phyloP scores from a whole-genome alignment of 2,797 vertebrate genomes.

The Anas bernieri region DNA sequence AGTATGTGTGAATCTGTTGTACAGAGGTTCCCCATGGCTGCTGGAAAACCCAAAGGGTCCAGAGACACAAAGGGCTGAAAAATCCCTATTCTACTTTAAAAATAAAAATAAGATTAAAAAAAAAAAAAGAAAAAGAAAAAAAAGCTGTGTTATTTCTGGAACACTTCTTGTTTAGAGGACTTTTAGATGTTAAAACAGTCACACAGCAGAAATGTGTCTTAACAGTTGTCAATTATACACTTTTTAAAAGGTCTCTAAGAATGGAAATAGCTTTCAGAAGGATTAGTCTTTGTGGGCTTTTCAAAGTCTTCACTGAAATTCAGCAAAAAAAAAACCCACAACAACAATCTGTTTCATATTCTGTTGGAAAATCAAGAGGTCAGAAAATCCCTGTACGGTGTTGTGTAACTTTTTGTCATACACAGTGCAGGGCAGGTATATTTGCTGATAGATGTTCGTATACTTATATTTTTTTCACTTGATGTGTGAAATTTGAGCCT shows the following conservation, averaged over 20 bases:
- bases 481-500: not conserved
- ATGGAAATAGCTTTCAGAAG: not conserved
- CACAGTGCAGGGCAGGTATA: not conserved
- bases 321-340: not conserved
- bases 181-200: slow-evolving; percentile 1
- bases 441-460: not conserved
- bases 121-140: not conserved
- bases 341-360: not conserved
- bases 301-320: not conserved
- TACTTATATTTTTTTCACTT: not conserved
- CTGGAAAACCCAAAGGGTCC: not conserved
- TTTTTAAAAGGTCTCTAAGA: not conserved
- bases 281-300: not conserved
- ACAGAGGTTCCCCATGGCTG: rapidly evolving
- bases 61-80: not conserved
- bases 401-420: not conserved
- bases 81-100: not conserved
- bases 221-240: slow-evolving; percentile 5
- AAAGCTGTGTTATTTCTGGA: not conserved
- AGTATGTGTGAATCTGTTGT: not conserved
- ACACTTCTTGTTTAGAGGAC: not conserved
- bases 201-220: not conserved
- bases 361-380: not conserved
- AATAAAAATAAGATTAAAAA: not conserved
- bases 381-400: not conserved